phyloP scores from a whole-genome alignment of 2,113 vertebrate species.

The Coptodon bakossiorum region DNA sequence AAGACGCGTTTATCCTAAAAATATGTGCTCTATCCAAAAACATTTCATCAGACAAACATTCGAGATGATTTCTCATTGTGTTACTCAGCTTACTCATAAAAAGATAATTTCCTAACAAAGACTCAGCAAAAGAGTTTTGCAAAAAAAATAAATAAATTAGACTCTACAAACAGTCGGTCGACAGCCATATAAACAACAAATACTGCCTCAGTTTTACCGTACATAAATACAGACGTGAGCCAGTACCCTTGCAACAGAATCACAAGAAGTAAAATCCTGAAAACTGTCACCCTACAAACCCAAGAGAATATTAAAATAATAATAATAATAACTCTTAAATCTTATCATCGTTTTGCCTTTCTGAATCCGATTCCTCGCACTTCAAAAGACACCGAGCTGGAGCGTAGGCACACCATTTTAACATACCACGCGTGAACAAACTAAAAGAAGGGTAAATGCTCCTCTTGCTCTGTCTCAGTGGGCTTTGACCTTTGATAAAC shows the following conservation, averaged over 20 bases:
- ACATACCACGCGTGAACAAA: background rate
- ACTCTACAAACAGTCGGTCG: background rate
- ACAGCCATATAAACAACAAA: conserved; percentile 6
- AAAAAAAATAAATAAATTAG: background rate
- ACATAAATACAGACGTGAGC: conserved; percentile 24
- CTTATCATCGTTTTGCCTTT: background rate
- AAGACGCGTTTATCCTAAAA: background rate
- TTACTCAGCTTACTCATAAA: background rate
- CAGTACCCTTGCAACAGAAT: conserved; percentile 6
- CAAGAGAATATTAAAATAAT: background rate
- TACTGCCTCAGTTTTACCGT: background rate
- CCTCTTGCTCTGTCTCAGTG: background rate
- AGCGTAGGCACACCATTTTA: conserved; percentile 10
- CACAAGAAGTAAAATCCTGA: background rate
- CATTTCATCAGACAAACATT: background rate
- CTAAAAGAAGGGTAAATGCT: background rate
- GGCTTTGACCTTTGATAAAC: conserved; percentile 1
- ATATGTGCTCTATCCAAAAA: background rate
- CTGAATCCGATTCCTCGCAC: background rate
- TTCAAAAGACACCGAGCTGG: background rate
- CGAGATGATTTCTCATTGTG: background rate
- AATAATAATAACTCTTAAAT: background rate
- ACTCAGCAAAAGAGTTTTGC: background rate
- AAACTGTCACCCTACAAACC: background rate
- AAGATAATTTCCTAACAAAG: background rate